These are phyloP conservation scores for Gonatopus flavifemur DNA, from an alignment of 1,140 invertebrate genomes.

Conservation along the genomic window DNA sequence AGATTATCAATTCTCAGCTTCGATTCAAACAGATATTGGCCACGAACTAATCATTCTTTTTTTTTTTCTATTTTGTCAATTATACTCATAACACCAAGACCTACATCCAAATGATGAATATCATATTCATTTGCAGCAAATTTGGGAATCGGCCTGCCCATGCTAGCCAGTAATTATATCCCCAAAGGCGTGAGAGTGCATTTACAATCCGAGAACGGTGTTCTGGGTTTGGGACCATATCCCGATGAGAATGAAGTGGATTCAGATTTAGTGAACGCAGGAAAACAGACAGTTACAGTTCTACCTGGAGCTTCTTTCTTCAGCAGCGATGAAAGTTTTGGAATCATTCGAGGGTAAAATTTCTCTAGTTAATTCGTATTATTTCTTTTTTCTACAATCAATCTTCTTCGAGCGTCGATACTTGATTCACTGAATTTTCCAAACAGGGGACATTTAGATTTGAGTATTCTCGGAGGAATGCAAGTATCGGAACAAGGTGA, in stretches of 20 bases:
- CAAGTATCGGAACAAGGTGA: slow-evolving; percentile 96
- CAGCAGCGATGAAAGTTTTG: slow-evolving; percentile 96
- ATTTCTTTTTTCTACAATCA: too few species aligned
- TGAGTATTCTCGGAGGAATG: slow-evolving; percentile 97
- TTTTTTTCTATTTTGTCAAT: too few species aligned
- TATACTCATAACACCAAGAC: too few species aligned
- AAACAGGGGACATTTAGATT: slow-evolving; percentile 88
- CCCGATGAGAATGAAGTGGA: slow-evolving; percentile 83
- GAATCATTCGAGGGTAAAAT: slow-evolving; percentile 92
- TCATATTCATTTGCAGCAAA: slow-evolving; percentile 76
- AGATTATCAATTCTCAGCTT: background rate
- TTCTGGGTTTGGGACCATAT: slow-evolving; percentile 93
- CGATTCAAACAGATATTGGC: background rate
- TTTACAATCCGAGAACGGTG: slow-evolving; percentile 97
- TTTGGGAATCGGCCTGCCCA: slow-evolving; percentile 94
- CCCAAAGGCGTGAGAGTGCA: slow-evolving; percentile 76
- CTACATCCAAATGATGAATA: too few species aligned
- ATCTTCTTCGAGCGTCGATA: slow-evolving; percentile 1
- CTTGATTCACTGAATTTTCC: slow-evolving; percentile 16
- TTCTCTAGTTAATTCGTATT: too few species aligned
- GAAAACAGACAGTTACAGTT: slow-evolving; percentile 96
- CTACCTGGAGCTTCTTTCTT: slow-evolving; percentile 90
- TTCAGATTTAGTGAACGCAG: slow-evolving; percentile 97
- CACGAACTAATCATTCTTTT: too few species aligned
- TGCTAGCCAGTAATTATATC: slow-evolving; percentile 92